Conservation (phyloP, 2,888 invertebrate species). For the Lissonota sp. region DNA sequence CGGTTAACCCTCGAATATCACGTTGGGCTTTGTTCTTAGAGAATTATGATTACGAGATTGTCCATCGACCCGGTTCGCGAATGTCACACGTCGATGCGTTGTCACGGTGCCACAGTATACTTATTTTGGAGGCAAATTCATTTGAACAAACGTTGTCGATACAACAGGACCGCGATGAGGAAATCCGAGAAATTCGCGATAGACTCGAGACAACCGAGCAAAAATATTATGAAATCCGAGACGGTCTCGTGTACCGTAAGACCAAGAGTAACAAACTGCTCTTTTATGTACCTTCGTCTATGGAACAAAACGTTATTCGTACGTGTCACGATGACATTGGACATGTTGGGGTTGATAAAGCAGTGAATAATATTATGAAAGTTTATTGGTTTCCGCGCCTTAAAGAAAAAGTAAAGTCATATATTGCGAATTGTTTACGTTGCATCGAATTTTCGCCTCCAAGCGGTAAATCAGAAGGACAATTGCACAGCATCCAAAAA, state of each 20-base stretch:
- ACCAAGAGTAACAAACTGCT: constrained; percentile 41
- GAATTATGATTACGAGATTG: constrained; percentile 65
- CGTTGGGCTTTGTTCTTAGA: constrained; percentile 36
- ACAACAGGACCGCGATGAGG: constrained; percentile 53
- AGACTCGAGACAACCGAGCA: constrained; percentile 54
- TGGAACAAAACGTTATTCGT: constrained; percentile 59
- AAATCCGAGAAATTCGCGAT: constrained; percentile 53
- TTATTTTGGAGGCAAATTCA: constrained; percentile 53
- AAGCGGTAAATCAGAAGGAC: constrained; percentile 66
- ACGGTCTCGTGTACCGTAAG: constrained; percentile 67
- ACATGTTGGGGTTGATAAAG: constrained; percentile 59
- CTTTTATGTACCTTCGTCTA: constrained; percentile 59
- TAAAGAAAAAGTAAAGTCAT: constrained; percentile 66
- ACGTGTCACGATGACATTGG: constrained; percentile 62
- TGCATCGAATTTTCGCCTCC: constrained; percentile 67
- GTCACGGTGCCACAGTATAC: constrained; percentile 50
- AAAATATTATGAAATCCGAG: constrained; percentile 61
- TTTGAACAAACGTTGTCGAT: constrained; percentile 61
- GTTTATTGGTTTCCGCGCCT: constrained; percentile 66
- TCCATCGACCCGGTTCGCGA: constrained; percentile 63
- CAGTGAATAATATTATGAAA: constrained; percentile 42
- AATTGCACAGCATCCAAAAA: constrained; percentile 71
- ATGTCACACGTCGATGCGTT: constrained; percentile 66
- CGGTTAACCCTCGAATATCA: constrained; percentile 69
- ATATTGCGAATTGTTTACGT: constrained; percentile 72